Conservation (phyloP, 2,888 invertebrate species). For the Dromius quadrimaculatus region DNA sequence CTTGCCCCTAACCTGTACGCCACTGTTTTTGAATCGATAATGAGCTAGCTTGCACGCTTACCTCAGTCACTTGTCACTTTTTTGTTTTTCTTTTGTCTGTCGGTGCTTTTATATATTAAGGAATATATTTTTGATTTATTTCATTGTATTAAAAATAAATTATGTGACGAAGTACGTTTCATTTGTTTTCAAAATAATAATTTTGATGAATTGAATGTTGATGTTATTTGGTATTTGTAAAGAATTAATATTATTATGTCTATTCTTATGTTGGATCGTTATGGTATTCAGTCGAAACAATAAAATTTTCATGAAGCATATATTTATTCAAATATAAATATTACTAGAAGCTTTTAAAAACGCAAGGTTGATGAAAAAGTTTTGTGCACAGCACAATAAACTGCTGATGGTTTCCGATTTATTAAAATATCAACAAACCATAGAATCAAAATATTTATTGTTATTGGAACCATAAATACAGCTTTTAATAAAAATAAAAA, state of each 20-base stretch:
- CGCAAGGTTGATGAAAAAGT: too few relatives aligned
- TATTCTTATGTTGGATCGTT: too few relatives aligned
- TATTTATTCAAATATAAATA: too few relatives aligned
- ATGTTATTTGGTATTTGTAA: slow-evolving; percentile 14
- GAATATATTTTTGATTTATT: slow-evolving; percentile 28
- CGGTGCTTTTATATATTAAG: slow-evolving; percentile 12
- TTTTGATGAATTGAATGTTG: slow-evolving; percentile 5
- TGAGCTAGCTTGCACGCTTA: slow-evolving; percentile 39
- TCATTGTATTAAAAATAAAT: background rate
- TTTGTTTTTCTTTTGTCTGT: slow-evolving; percentile 4
- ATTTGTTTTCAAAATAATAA: slow-evolving; percentile 6
- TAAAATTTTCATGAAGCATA: too few relatives aligned
- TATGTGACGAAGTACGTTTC: slow-evolving; percentile 15
- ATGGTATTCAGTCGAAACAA: too few relatives aligned
- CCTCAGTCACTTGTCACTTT: slow-evolving; percentile 36
- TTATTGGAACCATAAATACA: too few relatives aligned
- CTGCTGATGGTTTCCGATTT: too few relatives aligned
- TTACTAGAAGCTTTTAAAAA: too few relatives aligned
- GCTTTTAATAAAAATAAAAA: background rate
- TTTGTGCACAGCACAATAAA: too few relatives aligned
- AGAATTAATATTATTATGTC: too few relatives aligned
- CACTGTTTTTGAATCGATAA: slow-evolving; percentile 43
- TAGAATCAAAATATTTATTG: too few relatives aligned
- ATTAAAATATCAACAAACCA: too few relatives aligned
- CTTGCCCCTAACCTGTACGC: background rate